Evolutionary conservation across 2,797 vertebrate genomes (phyloP).

Genomic region (Cetoscarus ocellatus): DNA sequence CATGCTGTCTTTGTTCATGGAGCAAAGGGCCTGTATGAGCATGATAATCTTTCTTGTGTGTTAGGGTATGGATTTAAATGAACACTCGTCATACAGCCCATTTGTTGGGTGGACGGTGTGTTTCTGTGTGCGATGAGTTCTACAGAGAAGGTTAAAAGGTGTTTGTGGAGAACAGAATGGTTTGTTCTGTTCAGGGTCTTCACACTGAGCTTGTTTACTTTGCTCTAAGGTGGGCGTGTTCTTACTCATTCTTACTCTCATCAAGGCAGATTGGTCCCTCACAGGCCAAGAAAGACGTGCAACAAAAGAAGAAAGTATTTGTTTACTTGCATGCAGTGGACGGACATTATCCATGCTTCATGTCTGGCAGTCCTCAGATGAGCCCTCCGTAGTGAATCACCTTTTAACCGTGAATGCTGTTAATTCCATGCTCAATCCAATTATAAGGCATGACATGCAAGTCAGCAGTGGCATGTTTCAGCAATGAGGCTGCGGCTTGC

Average conservation of each 20-base stretch:
- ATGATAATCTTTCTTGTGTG: slow-evolving; percentile 31
- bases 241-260: slow-evolving; percentile 26
- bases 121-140: slow-evolving; percentile 24
- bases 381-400: slow-evolving; percentile 32
- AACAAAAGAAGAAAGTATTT: slow-evolving; percentile 9
- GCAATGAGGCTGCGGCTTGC: slow-evolving; percentile 5
- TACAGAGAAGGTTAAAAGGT: slow-evolving; percentile 35
- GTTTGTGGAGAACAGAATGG: slow-evolving; percentile 46
- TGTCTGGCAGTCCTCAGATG: slow-evolving; percentile 12
- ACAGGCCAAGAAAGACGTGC: slow-evolving; percentile 34
- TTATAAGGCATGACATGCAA: slow-evolving; percentile 36
- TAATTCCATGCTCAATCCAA: slow-evolving; percentile 36
- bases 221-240: slow-evolving; percentile 23
- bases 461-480: slow-evolving; percentile 25
- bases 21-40: slow-evolving; percentile 19
- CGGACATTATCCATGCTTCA: slow-evolving; percentile 16
- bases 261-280: slow-evolving; percentile 49
- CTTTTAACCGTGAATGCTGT: slow-evolving; percentile 30
- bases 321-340: not conserved
- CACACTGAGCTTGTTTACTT: slow-evolving; percentile 75
- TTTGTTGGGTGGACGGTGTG: not conserved
- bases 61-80: slow-evolving; percentile 16
- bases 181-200: slow-evolving; percentile 68
- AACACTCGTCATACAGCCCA: not conserved
- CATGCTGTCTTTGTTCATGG: slow-evolving; percentile 28